A percentile compares a stretch with the other conserved stretches of the same genome.
phyloP scores from a whole-genome alignment of 2,113 vertebrate species.

The Hippocampus barbouri region DNA sequence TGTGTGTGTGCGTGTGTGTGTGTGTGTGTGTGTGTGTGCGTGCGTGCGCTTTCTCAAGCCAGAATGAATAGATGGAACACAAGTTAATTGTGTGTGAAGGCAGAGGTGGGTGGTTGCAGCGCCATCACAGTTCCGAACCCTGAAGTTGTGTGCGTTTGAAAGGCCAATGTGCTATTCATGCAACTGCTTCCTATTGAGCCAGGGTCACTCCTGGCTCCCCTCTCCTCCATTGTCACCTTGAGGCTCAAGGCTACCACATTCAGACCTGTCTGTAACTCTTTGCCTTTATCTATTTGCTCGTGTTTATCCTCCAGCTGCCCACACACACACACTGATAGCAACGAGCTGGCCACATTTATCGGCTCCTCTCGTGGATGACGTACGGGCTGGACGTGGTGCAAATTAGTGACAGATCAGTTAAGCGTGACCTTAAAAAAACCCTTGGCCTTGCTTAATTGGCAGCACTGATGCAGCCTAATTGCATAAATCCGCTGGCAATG shows the following conservation, averaged over 20 bases:
- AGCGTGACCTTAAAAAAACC: slow-evolving; percentile 80
- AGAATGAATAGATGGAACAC: slow-evolving; percentile 16
- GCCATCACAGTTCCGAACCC: slow-evolving; percentile 39
- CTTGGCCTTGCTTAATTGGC: slow-evolving; percentile 85
- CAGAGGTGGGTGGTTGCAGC: slow-evolving; percentile 36
- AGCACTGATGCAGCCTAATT: slow-evolving; percentile 78
- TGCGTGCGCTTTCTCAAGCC: neutral
- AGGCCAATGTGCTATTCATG: slow-evolving; percentile 64
- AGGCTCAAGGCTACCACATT: slow-evolving; percentile 65
- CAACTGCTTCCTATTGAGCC: slow-evolving; percentile 62
- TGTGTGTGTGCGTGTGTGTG: neutral
- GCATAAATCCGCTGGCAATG: slow-evolving; percentile 85
- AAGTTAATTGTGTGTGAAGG: slow-evolving; percentile 32
- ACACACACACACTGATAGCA: slow-evolving; percentile 45
- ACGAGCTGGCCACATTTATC: slow-evolving; percentile 40
- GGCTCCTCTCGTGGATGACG: slow-evolving; percentile 49
- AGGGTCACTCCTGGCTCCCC: slow-evolving; percentile 52
- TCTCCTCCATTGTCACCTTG: slow-evolving; percentile 59
- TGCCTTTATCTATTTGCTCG: slow-evolving; percentile 50
- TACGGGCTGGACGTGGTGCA: slow-evolving; percentile 54
- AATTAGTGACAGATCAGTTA: slow-evolving; percentile 83
- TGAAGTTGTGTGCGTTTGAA: slow-evolving; percentile 33
- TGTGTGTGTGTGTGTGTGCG: neutral
- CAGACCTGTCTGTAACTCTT: slow-evolving; percentile 49
- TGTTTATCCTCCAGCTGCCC: slow-evolving; percentile 54